Evolutionary conservation across 2,888 invertebrate genomes (phyloP).

Genomic region (Baronia brevicornis): DNA sequence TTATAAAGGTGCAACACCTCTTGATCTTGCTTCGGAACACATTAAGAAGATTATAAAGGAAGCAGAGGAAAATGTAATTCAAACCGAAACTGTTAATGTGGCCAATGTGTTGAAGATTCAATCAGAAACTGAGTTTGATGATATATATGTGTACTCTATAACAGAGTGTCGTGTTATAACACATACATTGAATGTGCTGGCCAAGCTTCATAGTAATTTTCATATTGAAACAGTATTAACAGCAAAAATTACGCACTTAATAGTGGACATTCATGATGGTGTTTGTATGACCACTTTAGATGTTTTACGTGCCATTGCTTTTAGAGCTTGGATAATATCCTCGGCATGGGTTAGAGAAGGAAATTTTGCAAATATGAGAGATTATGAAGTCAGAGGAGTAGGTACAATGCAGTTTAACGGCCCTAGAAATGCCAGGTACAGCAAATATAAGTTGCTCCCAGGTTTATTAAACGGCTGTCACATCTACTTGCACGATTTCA

Average conservation of each 20-base stretch:
- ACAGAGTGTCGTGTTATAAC: slow-evolving; percentile 38
- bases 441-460: slow-evolving; percentile 75
- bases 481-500: slow-evolving; percentile 75
- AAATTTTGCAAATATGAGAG: slow-evolving; percentile 62
- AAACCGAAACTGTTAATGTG: slow-evolving; percentile 50
- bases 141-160: slow-evolving; percentile 43
- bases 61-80: slow-evolving; percentile 43
- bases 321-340: slow-evolving; percentile 76
- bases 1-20: slow-evolving; percentile 69
- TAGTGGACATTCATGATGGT: slow-evolving; percentile 69
- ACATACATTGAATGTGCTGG: slow-evolving; percentile 44
- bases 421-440: slow-evolving; percentile 66
- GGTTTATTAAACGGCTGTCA: slow-evolving; percentile 80
- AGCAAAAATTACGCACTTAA: slow-evolving; percentile 76
- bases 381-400: slow-evolving; percentile 75
- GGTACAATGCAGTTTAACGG: slow-evolving; percentile 51
- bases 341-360: slow-evolving; percentile 69
- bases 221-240: slow-evolving; percentile 46
- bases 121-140: slow-evolving; percentile 40
- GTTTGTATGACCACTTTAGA: slow-evolving; percentile 67
- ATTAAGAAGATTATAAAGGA: slow-evolving; percentile 36
- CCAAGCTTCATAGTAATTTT: slow-evolving; percentile 46
- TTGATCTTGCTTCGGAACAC: slow-evolving; percentile 45
- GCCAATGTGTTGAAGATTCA: slow-evolving; percentile 41
- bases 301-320: slow-evolving; percentile 74